phyloP scores from a whole-genome alignment of 2,113 vertebrate species.

The Myotis brandtii region DNA sequence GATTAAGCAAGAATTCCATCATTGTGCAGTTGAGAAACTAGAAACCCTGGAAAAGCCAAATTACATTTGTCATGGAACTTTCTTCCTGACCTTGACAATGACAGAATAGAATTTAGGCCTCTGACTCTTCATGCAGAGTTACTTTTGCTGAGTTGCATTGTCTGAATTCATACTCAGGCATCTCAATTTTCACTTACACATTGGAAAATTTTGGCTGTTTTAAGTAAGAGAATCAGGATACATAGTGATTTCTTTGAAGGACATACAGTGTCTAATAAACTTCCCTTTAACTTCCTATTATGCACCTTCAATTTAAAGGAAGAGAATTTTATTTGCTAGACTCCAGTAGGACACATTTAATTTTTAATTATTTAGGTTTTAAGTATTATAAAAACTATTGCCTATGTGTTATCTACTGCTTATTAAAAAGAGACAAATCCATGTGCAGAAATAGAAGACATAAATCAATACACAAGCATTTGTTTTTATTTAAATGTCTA shows the following conservation, averaged over 20 bases:
- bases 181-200: slow-evolving; percentile 4
- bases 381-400: not conserved
- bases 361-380: slow-evolving; percentile 55
- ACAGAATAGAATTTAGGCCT: slow-evolving; percentile 58
- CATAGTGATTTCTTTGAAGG: not conserved
- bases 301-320: slow-evolving; percentile 42
- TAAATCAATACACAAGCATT: not conserved
- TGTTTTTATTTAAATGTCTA: slow-evolving; percentile 37
- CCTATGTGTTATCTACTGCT: not conserved
- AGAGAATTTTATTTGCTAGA: slow-evolving; percentile 41
- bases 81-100: slow-evolving; percentile 64
- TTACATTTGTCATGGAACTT: slow-evolving; percentile 54
- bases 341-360: not conserved
- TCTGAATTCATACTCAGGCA: slow-evolving; percentile 25
- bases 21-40: slow-evolving; percentile 36
- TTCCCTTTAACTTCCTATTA: not conserved
- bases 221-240: slow-evolving; percentile 4
- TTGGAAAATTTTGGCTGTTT: not conserved
- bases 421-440: not conserved
- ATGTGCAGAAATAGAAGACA: not conserved
- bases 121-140: not conserved
- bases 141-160: slow-evolving; percentile 2
- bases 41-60: slow-evolving; percentile 45
- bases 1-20: slow-evolving; percentile 64
- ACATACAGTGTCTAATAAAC: not conserved